These are phyloP conservation scores for Melipona bicolor DNA, from an alignment of 2,888 invertebrate species.

Conservation along the genomic window DNA sequence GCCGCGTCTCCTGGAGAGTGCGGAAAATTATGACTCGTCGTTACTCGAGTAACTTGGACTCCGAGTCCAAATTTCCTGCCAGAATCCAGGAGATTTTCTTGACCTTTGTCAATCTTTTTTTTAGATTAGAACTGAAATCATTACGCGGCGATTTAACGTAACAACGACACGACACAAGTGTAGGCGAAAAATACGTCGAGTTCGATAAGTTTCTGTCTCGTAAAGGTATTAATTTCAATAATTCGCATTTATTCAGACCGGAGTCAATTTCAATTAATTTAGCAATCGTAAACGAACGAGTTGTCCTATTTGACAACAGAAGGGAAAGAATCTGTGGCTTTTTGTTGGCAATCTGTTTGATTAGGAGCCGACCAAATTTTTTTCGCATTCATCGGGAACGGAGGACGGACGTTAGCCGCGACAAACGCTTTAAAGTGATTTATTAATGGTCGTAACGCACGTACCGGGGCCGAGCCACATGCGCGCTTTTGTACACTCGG, in stretches of 20 bases:
- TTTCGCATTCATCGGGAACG: constrained; percentile 22
- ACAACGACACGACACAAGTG: too few species aligned
- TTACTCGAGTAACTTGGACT: neutral
- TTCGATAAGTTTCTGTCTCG: neutral
- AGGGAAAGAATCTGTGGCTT: neutral
- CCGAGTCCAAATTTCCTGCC: neutral
- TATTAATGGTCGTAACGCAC: constrained; percentile 77
- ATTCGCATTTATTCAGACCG: neutral
- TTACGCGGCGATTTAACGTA: too few species aligned
- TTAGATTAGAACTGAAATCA: too few species aligned
- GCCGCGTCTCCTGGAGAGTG: neutral
- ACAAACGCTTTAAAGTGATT: constrained; percentile 76
- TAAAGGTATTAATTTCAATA: neutral
- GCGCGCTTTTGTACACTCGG: constrained; percentile 40
- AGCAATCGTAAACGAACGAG: neutral
- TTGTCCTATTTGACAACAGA: neutral
- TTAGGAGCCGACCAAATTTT: constrained; percentile 14
- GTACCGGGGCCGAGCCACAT: constrained; percentile 51
- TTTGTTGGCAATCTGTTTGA: constrained; percentile 20
- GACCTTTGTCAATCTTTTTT: too few species aligned
- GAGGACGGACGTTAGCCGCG: constrained; percentile 50
- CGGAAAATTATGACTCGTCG: neutral
- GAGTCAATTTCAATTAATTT: neutral
- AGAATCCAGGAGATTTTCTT: too few species aligned
- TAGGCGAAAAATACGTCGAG: neutral